A percentile compares a stretch with the other conserved stretches of the same genome.
phyloP scores from a whole-genome alignment of 2,113 vertebrate genomes.

The Mesocricetus auratus region DNA sequence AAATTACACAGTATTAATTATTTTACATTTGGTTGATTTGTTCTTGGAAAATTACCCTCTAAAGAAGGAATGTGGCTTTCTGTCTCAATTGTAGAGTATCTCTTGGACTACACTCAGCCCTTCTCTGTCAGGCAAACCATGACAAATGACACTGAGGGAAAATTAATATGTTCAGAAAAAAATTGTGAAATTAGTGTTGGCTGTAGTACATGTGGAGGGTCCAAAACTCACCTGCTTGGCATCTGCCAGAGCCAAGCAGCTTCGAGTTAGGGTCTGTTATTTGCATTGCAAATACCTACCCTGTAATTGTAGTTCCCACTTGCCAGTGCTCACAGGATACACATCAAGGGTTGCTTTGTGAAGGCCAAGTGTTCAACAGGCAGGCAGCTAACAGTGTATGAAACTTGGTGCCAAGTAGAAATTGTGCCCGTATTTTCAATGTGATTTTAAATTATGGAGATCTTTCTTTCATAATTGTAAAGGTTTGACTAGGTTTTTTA shows the following conservation, averaged over 20 bases:
- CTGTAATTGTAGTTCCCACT: constrained; percentile 68
- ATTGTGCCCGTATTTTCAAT: constrained; percentile 62
- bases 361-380: constrained; percentile 67
- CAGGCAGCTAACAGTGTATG: constrained; percentile 20
- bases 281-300: constrained; percentile 79
- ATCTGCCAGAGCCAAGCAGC: constrained; percentile 32
- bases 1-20: background rate
- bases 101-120: background rate
- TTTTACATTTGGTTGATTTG: background rate
- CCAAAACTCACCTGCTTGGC: constrained; percentile 71
- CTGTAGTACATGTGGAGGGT: background rate
- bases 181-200: constrained; percentile 26
- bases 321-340: constrained; percentile 57
- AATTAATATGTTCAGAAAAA: constrained; percentile 32
- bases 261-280: constrained; percentile 61
- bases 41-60: background rate
- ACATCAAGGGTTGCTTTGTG: constrained; percentile 59
- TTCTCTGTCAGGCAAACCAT: background rate
- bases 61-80: background rate
- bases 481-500: background rate
- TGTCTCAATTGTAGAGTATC: background rate
- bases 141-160: background rate
- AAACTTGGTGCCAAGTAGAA: constrained; percentile 62
- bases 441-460: constrained; percentile 65
- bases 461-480: constrained; percentile 9